Evolutionary conservation across 2,888 invertebrate genomes (phyloP), one percentile per base, ranked within the genome.

Genomic region (Erebia ligea): DNA sequence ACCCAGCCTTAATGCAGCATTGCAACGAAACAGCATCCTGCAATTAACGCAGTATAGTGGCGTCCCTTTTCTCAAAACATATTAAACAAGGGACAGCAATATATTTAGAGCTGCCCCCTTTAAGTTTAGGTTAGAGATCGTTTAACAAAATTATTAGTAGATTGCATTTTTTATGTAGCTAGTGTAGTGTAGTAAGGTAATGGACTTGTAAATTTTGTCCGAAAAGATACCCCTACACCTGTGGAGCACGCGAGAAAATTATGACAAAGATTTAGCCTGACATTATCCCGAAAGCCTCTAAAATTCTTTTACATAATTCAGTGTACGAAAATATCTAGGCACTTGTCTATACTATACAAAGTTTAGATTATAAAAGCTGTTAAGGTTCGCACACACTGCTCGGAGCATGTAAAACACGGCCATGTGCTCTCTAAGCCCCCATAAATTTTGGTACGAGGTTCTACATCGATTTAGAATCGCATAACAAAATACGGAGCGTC

Each of bases 321-420:
- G 48, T 48, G 48, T 13, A 48, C 48, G 48, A 48, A 48, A 48
- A 48, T 45, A 45, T 15, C 15, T 48, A 15, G 34, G 3, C 15
- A 58, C 15, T 3, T 9, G 25, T 6, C 13, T 15, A 15, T 40
- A 58, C 40, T 61, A 9, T 45, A 45, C 42, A 17, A 45, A 10
- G 17, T 64, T 50, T 64, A 9, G 64, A 52, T 50, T 85, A 86
- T 85, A 81, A 81, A 77, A 82, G 78, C 79, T 81, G 78, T 83
- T 64, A 80, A 80, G 81, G 79, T 79, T 76, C 75, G 80, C 68
- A 80, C 79, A 81, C 79, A 81, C 78, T 77, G 81, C 78, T 67
- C 77, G 45, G 61, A 56, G 66, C 54, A 66, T 70, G 70, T 74
- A 68, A 69, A 74, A 69, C 65, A 69, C 50, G 59, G 69, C 61